phyloP scores from a whole-genome alignment of 53 echinoderm and acorn worm species.

The Holothuria leucospilota region DNA sequence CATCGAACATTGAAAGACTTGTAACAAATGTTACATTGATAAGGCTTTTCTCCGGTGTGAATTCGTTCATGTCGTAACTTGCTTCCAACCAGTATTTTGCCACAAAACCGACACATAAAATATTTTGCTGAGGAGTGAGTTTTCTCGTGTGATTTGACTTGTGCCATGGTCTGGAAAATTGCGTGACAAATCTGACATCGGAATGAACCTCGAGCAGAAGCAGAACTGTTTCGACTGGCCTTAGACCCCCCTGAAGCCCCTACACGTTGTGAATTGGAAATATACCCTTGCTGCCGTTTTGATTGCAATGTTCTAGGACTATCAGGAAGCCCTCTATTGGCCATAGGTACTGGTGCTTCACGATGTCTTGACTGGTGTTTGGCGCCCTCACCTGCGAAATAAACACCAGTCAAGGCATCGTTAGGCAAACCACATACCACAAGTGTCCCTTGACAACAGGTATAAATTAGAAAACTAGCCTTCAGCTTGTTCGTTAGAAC shows the following conservation, averaged over 20 bases:
- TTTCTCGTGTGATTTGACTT: not conserved
- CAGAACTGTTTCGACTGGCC: no score
- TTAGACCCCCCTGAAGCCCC: no score
- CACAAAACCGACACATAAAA: constrained; percentile 20
- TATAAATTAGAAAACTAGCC: no score
- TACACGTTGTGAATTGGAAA: no score
- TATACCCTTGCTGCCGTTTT: no score
- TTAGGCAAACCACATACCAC: no score
- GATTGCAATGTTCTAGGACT: no score
- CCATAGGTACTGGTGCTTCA: not conserved
- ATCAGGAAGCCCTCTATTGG: not conserved
- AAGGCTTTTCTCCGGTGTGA: constrained; percentile 37
- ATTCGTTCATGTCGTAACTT: constrained; percentile 25
- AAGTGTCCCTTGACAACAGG: no score
- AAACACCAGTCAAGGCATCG: constrained; percentile 32
- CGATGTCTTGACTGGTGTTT: constrained; percentile 40
- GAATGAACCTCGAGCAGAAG: not conserved
- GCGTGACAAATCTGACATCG: constrained; percentile 11
- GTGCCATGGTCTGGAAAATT: not conserved
- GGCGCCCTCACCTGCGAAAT: constrained; percentile 8
- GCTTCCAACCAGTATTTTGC: constrained; percentile 6
- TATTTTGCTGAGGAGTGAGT: not conserved
- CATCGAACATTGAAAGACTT: constrained; percentile 19
- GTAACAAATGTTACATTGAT: constrained; percentile 12
- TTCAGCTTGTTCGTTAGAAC: no score